These are phyloP conservation scores for Dicyrtomina minuta DNA, from an alignment of 2,888 invertebrate species.

Conservation along the genomic window DNA sequence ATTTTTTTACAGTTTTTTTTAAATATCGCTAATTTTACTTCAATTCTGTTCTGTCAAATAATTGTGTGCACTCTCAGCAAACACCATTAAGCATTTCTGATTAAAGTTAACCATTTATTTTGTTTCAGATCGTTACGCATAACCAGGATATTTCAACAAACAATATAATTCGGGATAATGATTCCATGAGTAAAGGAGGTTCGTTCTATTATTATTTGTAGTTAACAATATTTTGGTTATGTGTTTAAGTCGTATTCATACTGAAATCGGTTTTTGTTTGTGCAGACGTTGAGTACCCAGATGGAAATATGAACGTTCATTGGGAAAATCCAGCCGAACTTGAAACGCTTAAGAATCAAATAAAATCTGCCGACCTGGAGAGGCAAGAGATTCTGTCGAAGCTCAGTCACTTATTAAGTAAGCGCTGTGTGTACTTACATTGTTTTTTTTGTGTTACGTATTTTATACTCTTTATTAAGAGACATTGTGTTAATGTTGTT, in stretches of 20 bases:
- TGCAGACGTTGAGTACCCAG: conserved; percentile 28
- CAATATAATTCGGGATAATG: conserved; percentile 23
- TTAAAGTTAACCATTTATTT: no score
- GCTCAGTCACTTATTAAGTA: conserved; percentile 57
- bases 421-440: conserved; percentile 28
- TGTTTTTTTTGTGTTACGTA: conserved; percentile 45
- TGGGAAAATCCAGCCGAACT: conserved; percentile 43
- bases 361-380: conserved; percentile 57
- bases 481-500: no score
- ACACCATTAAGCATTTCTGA: no score
- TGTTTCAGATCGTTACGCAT: background rate
- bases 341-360: conserved; percentile 54
- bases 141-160: conserved; percentile 18
- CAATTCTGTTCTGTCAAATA: background rate
- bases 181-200: conserved; percentile 32
- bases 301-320: conserved; percentile 31
- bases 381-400: conserved; percentile 57
- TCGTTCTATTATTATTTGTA: no score
- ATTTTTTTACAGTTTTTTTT: no score
- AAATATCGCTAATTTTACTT: background rate
- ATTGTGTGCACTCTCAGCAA: no score
- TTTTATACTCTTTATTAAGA: background rate
- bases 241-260: no score
- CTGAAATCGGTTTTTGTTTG: no score
- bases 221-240: no score